These are phyloP conservation scores for Neotoxoptera formosana DNA, from an alignment of 1,140 invertebrate species.

Conservation along the genomic window DNA sequence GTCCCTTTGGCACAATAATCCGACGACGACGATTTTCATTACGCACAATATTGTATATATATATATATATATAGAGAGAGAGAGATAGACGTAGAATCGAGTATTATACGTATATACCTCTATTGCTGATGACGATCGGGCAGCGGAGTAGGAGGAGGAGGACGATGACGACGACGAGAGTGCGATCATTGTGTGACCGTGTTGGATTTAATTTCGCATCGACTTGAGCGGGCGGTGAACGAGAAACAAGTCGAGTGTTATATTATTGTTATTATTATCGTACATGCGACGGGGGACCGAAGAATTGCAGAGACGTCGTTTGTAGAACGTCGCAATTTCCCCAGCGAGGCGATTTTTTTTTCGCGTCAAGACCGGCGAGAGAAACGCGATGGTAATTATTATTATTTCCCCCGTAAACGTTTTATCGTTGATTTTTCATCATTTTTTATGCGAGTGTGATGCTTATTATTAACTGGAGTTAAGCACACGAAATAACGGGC, in stretches of 20 bases:
- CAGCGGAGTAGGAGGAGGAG: too few relatives aligned
- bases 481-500: too few relatives aligned
- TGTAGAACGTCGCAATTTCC: neutral
- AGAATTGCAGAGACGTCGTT: neutral
- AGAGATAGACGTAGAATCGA: too few relatives aligned
- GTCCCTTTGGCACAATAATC: conserved; percentile 15
- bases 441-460: neutral
- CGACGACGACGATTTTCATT: conserved; percentile 6
- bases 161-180: neutral
- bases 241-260: neutral
- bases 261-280: neutral
- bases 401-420: neutral
- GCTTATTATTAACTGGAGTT: neutral
- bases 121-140: neutral
- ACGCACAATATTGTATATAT: neutral
- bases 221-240: neutral
- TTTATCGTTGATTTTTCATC: neutral
- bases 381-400: neutral
- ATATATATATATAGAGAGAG: neutral
- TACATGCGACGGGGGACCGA: neutral
- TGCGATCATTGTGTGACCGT: neutral
- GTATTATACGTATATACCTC: too few relatives aligned
- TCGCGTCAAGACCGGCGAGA: neutral
- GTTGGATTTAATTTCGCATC: conserved; percentile 22
- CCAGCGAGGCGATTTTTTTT: neutral